A percentile compares a stretch with the other conserved stretches of the same genome.
Evolutionary conservation across 2,888 invertebrate genomes (phyloP).

Genomic region (Dimorphilus gyrociliatus): DNA sequence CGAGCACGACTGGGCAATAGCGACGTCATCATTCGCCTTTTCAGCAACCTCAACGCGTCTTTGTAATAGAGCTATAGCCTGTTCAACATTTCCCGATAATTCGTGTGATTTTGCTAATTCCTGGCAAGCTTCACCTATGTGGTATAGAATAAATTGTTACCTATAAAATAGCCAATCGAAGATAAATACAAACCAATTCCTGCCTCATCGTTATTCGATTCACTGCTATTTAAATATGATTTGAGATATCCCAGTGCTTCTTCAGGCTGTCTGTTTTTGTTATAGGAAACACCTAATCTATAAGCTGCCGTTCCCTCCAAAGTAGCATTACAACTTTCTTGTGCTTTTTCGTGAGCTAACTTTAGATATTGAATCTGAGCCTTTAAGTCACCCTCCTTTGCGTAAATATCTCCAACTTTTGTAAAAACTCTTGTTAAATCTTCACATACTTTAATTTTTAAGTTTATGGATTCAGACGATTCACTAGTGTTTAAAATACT

Average conservation of each 20-base stretch:
- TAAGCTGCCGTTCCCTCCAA: conserved; percentile 29
- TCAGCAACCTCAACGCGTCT: conserved; percentile 34
- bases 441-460: conserved; percentile 25
- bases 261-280: conserved; percentile 21
- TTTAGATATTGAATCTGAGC: conserved; percentile 20
- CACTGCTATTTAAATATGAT: too few relatives aligned
- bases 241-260: too few relatives aligned
- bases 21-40: conserved; percentile 26
- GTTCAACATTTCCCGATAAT: conserved; percentile 22
- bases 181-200: too few relatives aligned
- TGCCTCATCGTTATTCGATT: too few relatives aligned
- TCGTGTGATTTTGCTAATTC: too few relatives aligned
- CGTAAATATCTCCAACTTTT: conserved; percentile 17
- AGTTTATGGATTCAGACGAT: conserved; percentile 16
- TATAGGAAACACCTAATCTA: conserved; percentile 27
- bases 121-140: too few relatives aligned
- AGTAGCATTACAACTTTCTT: conserved; percentile 30
- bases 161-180: too few relatives aligned
- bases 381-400: conserved; percentile 13
- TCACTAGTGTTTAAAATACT: too few relatives aligned
- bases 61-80: conserved; percentile 29
- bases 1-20: conserved; percentile 31
- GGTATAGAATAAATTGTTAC: too few relatives aligned
- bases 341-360: conserved; percentile 28
- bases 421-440: conserved; percentile 28